phyloP scores from a whole-genome alignment of 1,140 invertebrate species.

The Gerris buenoi region DNA sequence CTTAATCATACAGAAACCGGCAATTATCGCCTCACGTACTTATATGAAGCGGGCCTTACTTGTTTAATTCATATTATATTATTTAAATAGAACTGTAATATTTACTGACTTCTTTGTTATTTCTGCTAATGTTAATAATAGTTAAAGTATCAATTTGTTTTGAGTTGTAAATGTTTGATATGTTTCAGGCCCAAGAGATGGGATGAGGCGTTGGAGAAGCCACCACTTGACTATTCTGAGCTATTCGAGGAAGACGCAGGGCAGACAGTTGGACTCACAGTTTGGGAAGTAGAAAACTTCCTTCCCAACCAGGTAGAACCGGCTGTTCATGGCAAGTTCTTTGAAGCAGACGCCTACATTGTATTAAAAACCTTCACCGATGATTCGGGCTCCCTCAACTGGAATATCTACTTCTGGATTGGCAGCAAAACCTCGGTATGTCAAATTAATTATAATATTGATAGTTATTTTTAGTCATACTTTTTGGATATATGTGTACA shows the following conservation, averaged over 20 bases:
- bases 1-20: no score
- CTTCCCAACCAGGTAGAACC: constrained; percentile 61
- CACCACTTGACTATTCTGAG: constrained; percentile 94
- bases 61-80: no score
- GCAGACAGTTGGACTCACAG: constrained; percentile 67
- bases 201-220: constrained; percentile 89
- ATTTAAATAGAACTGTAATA: no score
- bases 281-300: constrained; percentile 99
- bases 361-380: constrained; percentile 82
- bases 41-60: no score
- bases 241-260: constrained; percentile 95
- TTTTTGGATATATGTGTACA: background rate
- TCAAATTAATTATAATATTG: background rate
- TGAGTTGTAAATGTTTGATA: background rate
- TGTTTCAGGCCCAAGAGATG: constrained; percentile 59
- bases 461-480: no score
- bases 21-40: no score
- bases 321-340: constrained; percentile 88
- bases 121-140: no score
- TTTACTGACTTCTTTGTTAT: no score
- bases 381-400: constrained; percentile 67
- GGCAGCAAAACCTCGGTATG: constrained; percentile 83
- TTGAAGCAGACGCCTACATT: constrained; percentile 98
- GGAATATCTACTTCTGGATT: constrained; percentile 99
- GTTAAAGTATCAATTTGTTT: no score